A percentile compares a stretch with the other conserved stretches of the same genome.
phyloP scores from a whole-genome alignment of 1,140 invertebrate species.

The Steinernema khuongi region DNA sequence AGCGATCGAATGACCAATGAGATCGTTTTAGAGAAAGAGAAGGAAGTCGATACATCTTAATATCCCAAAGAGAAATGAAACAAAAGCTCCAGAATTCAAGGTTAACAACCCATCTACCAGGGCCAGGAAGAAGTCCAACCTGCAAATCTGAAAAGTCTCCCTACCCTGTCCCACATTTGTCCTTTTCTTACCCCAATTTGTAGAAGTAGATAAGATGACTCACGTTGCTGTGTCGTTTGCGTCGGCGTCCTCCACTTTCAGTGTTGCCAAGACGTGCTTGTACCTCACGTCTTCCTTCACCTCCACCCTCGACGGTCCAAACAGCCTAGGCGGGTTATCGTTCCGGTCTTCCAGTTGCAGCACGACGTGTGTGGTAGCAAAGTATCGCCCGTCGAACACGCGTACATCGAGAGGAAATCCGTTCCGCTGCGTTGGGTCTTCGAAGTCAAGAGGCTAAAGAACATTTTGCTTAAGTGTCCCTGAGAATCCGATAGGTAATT shows the following conservation, averaged over 20 bases:
- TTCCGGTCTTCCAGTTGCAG: slow-evolving; percentile 86
- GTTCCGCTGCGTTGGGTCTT: slow-evolving; percentile 59
- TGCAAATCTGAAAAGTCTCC: background rate
- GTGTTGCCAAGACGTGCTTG: slow-evolving; percentile 31
- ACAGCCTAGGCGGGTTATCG: slow-evolving; percentile 81
- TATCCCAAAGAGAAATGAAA: too few species aligned
- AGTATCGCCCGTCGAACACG: slow-evolving; percentile 62
- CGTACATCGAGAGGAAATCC: slow-evolving; percentile 60
- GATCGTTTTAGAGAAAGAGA: too few species aligned
- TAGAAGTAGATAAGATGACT: slow-evolving; percentile 21
- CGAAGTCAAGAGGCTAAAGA: slow-evolving; percentile 60
- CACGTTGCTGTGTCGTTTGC: slow-evolving; percentile 39
- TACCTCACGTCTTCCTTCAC: slow-evolving; percentile 40
- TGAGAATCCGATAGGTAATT: too few species aligned
- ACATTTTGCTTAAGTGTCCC: too few species aligned
- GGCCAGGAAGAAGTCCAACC: background rate
- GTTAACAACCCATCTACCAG: too few species aligned
- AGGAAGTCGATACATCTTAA: too few species aligned
- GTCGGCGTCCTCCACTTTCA: slow-evolving; percentile 42
- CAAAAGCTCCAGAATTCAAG: too few species aligned
- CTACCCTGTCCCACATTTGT: background rate
- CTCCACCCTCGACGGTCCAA: slow-evolving; percentile 49
- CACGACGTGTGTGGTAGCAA: slow-evolving; percentile 81
- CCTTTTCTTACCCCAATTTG: background rate
- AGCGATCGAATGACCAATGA: too few species aligned